phyloP scores from a whole-genome alignment of 2,113 vertebrate genomes.

The Cyprinodon variegatus region DNA sequence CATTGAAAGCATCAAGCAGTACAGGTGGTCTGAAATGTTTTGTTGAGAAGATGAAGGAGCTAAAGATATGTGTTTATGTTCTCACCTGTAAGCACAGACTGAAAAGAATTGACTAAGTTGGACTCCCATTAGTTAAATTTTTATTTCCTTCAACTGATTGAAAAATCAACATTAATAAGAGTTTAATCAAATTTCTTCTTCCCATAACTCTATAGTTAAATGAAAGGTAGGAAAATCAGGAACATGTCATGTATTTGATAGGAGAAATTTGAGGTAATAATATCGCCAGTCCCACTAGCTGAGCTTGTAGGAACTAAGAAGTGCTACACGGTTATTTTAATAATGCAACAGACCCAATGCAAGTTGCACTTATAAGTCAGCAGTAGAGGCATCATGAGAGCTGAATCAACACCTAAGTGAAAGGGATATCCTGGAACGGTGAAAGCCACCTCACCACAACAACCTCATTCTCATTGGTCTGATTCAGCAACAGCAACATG shows the following conservation, averaged over 20 bases:
- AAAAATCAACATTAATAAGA: neutral
- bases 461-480: neutral
- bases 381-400: neutral
- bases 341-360: neutral
- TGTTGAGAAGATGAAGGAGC: too few species aligned
- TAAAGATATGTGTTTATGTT: too few species aligned
- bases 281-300: neutral
- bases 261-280: neutral
- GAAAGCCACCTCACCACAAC: neutral
- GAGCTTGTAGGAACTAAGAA: neutral
- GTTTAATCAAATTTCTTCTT: too few species aligned
- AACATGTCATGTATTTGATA: neutral
- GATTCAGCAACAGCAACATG: neutral
- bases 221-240: neutral
- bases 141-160: too few species aligned
- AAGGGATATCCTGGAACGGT: neutral
- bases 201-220: too few species aligned
- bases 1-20: too few species aligned
- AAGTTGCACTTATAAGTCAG: neutral
- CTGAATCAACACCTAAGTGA: neutral
- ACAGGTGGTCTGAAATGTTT: too few species aligned
- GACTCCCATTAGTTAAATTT: too few species aligned
- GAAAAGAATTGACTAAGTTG: too few species aligned
- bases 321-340: neutral
- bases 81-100: too few species aligned